phyloP scores from a whole-genome alignment of 2,888 invertebrate species.

The Diloba caeruleocephala region DNA sequence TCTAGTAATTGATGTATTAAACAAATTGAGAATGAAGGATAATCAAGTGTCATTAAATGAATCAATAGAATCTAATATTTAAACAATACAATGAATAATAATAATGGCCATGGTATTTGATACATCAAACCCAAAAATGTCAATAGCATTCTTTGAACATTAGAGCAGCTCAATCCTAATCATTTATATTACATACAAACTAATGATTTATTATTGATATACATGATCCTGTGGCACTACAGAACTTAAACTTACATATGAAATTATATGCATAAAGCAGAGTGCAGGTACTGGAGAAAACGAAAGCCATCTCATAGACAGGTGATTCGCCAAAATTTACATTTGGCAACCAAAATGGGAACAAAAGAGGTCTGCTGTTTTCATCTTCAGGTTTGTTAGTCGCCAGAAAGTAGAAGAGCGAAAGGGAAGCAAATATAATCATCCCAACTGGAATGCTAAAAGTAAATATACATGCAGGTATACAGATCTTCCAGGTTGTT shows the following conservation, averaged over 20 bases:
- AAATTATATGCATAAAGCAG: slow-evolving; percentile 61
- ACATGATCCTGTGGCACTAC: too few species aligned
- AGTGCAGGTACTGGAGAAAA: slow-evolving; percentile 56
- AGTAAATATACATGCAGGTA: slow-evolving; percentile 56
- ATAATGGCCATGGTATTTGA: too few species aligned
- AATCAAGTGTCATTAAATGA: too few species aligned
- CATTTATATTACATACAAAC: too few species aligned
- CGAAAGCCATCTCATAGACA: slow-evolving; percentile 66
- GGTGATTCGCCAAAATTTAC: slow-evolving; percentile 66
- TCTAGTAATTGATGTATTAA: too few species aligned
- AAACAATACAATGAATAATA: too few species aligned
- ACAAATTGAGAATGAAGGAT: too few species aligned
- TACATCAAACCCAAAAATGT: too few species aligned
- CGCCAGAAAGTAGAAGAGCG: slow-evolving; percentile 55
- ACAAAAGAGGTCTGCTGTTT: slow-evolving; percentile 62
- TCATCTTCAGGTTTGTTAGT: slow-evolving; percentile 55
- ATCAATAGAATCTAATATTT: too few species aligned
- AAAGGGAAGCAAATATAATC: slow-evolving; percentile 43
- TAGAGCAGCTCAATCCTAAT: too few species aligned
- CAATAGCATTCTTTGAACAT: too few species aligned
- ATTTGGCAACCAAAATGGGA: slow-evolving; percentile 68
- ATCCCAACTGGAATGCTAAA: slow-evolving; percentile 48
- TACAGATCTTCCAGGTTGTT: slow-evolving; percentile 65
- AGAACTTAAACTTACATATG: slow-evolving; percentile 64
- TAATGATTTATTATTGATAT: too few species aligned